phyloP scores from a whole-genome alignment of 1,140 invertebrate species.

The Scaptomyza montana region DNA sequence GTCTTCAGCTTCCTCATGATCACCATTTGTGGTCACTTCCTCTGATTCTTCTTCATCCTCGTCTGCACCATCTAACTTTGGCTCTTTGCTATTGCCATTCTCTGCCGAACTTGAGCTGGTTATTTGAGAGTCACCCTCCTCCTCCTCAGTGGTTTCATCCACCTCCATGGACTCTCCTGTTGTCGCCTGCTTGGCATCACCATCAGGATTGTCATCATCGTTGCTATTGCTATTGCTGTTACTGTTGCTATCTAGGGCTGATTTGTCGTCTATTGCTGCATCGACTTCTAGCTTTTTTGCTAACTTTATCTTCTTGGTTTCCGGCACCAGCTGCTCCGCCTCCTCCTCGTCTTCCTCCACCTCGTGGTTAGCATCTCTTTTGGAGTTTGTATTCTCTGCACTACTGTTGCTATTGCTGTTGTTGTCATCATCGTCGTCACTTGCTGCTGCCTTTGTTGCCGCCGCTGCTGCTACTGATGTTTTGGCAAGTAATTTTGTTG shows the following conservation, averaged over 20 bases:
- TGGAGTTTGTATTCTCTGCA: conserved; percentile 21
- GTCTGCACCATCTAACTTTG: conserved; percentile 46
- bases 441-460: conserved; percentile 1
- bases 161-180: conserved; percentile 47
- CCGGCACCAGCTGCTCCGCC: not conserved
- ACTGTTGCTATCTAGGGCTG: conserved; percentile 25
- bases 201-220: conserved; percentile 9
- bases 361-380: conserved; percentile 11
- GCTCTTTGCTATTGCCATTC: conserved; percentile 52
- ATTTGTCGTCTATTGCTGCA: conserved; percentile 16
- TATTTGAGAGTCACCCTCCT: conserved; percentile 73
- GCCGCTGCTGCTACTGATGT: conserved; percentile 33
- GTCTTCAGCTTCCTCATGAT: conserved; percentile 61
- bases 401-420: conserved; percentile 10
- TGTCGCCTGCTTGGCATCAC: conserved; percentile 3
- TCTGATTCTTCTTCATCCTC: conserved; percentile 59
- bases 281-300: conserved; percentile 24
- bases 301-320: conserved; percentile 2
- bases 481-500: conserved; percentile 67
- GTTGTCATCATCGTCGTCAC: conserved; percentile 22
- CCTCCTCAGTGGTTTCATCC: conserved; percentile 35
- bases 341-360: not conserved
- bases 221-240: conserved; percentile 34
- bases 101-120: conserved; percentile 65
- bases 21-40: conserved; percentile 72